A percentile compares a stretch with the other conserved stretches of the same genome.
phyloP scores from a whole-genome alignment of 1,140 invertebrate genomes.

The Heliconius congener region DNA sequence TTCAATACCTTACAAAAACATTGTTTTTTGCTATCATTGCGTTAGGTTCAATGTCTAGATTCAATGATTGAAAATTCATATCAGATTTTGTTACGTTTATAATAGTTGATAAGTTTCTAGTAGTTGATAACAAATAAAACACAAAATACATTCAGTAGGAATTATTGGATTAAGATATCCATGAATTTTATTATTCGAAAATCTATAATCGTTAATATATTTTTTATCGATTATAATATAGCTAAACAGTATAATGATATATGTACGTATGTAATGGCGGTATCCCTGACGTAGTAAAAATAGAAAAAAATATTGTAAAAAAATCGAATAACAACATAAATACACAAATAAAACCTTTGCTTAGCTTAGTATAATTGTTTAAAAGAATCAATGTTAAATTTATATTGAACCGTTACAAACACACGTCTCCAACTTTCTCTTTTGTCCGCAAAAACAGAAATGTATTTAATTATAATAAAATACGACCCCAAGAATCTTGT shows the following conservation, averaged over 20 bases:
- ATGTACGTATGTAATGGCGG: too few relatives aligned
- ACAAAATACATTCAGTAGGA: not conserved
- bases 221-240: not conserved
- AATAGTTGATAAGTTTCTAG: too few relatives aligned
- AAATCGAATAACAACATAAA: not conserved
- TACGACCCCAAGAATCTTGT: constrained; percentile 19
- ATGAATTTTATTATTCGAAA: not conserved
- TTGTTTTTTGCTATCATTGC: not conserved
- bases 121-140: not conserved
- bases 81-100: too few relatives aligned
- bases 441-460: constrained; percentile 23
- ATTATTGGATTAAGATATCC: not conserved
- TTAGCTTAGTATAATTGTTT: constrained; percentile 28
- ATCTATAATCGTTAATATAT: not conserved
- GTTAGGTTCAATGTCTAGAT: not conserved
- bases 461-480: constrained; percentile 29
- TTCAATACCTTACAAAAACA: not conserved
- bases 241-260: not conserved
- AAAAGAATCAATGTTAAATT: constrained; percentile 27
- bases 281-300: too few relatives aligned
- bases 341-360: not conserved
- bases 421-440: constrained; percentile 27
- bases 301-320: too few relatives aligned
- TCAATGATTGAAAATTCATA: too few relatives aligned
- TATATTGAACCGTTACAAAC: constrained; percentile 26